Base-by-base conservation (phyloP, 2,888 invertebrate genomes). In the Eupithecia subumbrata region DNA sequence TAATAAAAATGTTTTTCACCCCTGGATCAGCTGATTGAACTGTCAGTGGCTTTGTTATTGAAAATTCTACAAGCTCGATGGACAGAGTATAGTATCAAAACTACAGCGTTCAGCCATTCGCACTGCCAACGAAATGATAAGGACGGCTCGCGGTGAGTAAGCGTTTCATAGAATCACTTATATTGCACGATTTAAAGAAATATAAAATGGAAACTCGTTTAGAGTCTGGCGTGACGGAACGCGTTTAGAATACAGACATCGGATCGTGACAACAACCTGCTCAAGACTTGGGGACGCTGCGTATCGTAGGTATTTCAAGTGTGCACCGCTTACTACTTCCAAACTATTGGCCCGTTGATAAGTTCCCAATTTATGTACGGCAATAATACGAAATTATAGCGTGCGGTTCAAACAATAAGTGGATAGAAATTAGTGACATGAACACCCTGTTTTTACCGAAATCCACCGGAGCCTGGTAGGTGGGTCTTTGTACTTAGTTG, bases 401-500 rank as follows among this genome's bases (percentile, higher is more conserved):
- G 79, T 80, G 75, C 72, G 64, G 73, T 76, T 74, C 5, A 40
- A 77, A 79, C 80, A 82, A 72, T 76, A 69, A 78, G 67, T 70
- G 76, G 78, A 71, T 40, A 69, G 45, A 22, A 81, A 78, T 73
- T 83, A 84, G 82, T 86, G 86, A 83, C 77, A 84, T 82, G 80
- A 85, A 80, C 83, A 83, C 83, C 83, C 82, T 81, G 82, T 76
- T 82, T 86, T 84, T 82, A 83, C 81, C 82, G 84, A 87, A 88
- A 84, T 84, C 84, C 87, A 86, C 85, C 85, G 84, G 85, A 88
- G 84, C 84, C 87, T 87, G 87, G 84, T 89, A 86, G 88, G 86
- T 86, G 86, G 89, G 87, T 90, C 88, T 90, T 90, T 88, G 86
- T 88, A 83, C 84, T 78, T 75, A 76, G 84, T 87, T 87, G 85